Percentiles rank a stretch among this genome's conserved stretches.
phyloP scores from a whole-genome alignment of 2,797 vertebrate species.

The Poeciliopsis gracilis region DNA sequence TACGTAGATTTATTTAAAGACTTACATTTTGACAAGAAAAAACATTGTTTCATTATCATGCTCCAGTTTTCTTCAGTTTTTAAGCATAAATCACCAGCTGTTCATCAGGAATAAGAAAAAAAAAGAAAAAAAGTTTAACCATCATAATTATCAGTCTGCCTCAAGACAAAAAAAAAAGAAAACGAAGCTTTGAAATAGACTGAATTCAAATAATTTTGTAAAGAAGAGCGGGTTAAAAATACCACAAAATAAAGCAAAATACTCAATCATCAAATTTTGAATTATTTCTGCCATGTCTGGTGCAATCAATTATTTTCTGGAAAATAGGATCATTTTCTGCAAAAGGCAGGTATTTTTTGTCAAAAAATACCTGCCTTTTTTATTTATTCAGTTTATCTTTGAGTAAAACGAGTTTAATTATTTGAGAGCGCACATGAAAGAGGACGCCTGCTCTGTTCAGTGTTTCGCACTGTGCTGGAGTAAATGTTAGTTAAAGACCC shows the following conservation, averaged over 20 bases:
- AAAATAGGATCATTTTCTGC: neutral
- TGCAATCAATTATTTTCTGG: too few species aligned
- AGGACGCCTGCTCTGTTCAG: neutral
- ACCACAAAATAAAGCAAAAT: neutral
- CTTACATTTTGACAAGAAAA: neutral
- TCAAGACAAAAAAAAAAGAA: too few species aligned
- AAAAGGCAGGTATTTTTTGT: too few species aligned
- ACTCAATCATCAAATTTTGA: neutral
- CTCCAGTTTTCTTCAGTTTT: neutral
- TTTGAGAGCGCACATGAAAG: neutral
- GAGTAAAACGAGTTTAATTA: neutral
- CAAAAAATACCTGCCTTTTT: too few species aligned
- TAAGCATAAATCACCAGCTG: neutral
- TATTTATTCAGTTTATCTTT: too few species aligned
- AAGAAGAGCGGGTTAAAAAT: neutral
- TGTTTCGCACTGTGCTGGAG: neutral
- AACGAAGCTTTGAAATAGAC: neutral
- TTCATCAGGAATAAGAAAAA: too few species aligned
- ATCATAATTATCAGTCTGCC: too few species aligned
- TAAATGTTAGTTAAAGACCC: neutral
- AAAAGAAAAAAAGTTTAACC: too few species aligned
- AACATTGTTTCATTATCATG: neutral
- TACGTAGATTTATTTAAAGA: neutral
- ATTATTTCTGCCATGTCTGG: neutral
- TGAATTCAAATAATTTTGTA: neutral